phyloP scores from a whole-genome alignment of 2,113 vertebrate genomes.

The Eulemur rufifrons region DNA sequence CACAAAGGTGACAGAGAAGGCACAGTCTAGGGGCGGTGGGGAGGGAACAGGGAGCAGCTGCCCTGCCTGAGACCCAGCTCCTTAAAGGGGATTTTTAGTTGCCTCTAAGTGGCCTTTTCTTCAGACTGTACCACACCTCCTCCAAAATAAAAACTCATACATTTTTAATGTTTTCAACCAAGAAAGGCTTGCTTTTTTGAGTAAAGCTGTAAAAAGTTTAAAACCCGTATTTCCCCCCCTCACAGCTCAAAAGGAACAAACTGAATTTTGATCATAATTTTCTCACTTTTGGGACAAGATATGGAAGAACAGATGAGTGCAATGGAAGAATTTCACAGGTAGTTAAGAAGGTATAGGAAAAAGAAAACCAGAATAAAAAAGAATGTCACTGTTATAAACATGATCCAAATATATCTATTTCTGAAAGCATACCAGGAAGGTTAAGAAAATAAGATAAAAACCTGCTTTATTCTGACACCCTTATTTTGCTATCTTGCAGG shows the following conservation, averaged over 20 bases:
- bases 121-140: neutral
- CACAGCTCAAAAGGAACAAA: slow-evolving; percentile 48
- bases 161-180: slow-evolving; percentile 35
- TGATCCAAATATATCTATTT: slow-evolving; percentile 62
- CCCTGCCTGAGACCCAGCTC: neutral
- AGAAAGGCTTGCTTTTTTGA: slow-evolving; percentile 55
- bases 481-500: slow-evolving; percentile 29
- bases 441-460: slow-evolving; percentile 57
- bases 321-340: slow-evolving; percentile 69
- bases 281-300: slow-evolving; percentile 65
- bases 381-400: slow-evolving; percentile 53
- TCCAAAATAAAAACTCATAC: neutral
- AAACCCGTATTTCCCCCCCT: neutral
- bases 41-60: neutral
- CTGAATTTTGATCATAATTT: slow-evolving; percentile 63
- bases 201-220: slow-evolving; percentile 21
- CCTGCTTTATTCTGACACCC: slow-evolving; percentile 32
- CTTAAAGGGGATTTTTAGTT: neutral
- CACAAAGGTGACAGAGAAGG: neutral
- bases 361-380: slow-evolving; percentile 56
- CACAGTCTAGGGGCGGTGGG: neutral
- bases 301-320: slow-evolving; percentile 56
- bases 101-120: neutral
- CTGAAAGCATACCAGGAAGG: slow-evolving; percentile 47
- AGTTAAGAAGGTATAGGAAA: slow-evolving; percentile 53